Evolutionary conservation across 2,888 invertebrate genomes (phyloP), one percentile per base, ranked within the genome.

Genomic region (Eulithis prunata): DNA sequence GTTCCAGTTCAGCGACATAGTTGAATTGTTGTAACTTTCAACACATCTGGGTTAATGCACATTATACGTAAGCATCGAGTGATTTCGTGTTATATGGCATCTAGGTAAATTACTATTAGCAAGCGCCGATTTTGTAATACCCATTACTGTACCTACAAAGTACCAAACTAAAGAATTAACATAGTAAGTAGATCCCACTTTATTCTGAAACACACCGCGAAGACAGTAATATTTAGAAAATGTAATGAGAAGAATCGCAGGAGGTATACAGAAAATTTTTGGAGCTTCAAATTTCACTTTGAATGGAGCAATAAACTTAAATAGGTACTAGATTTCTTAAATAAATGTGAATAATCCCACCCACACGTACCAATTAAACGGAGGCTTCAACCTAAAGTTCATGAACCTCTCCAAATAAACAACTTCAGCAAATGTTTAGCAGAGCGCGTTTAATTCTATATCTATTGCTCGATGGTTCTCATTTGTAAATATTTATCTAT

Each of bases 41-140:
- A 64, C 74, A 73, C 73, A 77, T 78, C 68, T 83, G 71, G 85
- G 82, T 80, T 82, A 85, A 79, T 78, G 77, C 74, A 74, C 56
- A 69, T 52, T 66, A 68, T 67, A 70, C 57, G 55, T 57, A 65
- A 62, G 51, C 62, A 68, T 53, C 51, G 47, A 66, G 65, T 59
- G 56, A 64, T 68, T 66, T 68, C 47, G 54, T 64, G 61, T 56
- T 43, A 53, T 45, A 32, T 46, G 61, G 64, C 57, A 64, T 68
- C 14, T 67, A 61, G 64, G 67, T 61, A 67, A 64, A 67, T 64
- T 55, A 55, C 55, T 46, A 8, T 43, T 60, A 60, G 59, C 59
- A 47, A 63, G 49, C 47, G 57, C 14, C 41, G 36, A 54, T 67
- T 56, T 57, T 54, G 68, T 57, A 64, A 68, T 49, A 49, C 10